phyloP scores from a whole-genome alignment of 1,140 invertebrate genomes.

The Neodiprion lecontei region DNA sequence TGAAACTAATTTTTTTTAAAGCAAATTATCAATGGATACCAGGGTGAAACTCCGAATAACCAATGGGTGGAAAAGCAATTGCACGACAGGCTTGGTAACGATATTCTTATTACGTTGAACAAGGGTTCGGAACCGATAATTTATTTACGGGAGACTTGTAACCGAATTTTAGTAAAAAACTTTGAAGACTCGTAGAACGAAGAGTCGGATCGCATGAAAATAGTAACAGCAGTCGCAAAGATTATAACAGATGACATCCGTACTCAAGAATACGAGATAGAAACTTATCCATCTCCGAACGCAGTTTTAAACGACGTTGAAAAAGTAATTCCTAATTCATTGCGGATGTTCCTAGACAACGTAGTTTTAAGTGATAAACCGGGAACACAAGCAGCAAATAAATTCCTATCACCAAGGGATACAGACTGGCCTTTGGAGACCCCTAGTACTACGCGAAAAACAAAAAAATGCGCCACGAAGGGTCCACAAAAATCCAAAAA shows the following conservation, averaged over 20 bases:
- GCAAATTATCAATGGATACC: background rate
- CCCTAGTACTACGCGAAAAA: too few species aligned
- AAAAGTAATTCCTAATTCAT: slow-evolving; percentile 3
- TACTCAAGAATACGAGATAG: background rate
- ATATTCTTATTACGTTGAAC: slow-evolving; percentile 9
- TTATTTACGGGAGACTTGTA: background rate
- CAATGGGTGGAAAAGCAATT: slow-evolving; percentile 4
- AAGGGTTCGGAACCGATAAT: slow-evolving; percentile 4
- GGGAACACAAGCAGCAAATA: background rate
- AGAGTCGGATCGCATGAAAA: background rate
- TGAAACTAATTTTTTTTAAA: slow-evolving; percentile 14
- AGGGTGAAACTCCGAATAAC: background rate
- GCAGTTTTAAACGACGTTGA: slow-evolving; percentile 10
- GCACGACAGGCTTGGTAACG: slow-evolving; percentile 12
- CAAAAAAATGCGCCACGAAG: too few species aligned
- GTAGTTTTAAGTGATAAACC: background rate
- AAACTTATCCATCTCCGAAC: slow-evolving; percentile 6
- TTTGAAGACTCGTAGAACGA: background rate
- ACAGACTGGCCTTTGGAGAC: too few species aligned
- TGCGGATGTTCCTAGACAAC: background rate
- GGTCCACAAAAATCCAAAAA: too few species aligned
- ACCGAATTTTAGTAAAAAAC: background rate
- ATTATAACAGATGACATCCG: background rate
- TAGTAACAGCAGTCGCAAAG: background rate
- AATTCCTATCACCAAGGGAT: too few species aligned